phyloP scores from a whole-genome alignment of 2,113 vertebrate genomes.

The Sorex araneus region DNA sequence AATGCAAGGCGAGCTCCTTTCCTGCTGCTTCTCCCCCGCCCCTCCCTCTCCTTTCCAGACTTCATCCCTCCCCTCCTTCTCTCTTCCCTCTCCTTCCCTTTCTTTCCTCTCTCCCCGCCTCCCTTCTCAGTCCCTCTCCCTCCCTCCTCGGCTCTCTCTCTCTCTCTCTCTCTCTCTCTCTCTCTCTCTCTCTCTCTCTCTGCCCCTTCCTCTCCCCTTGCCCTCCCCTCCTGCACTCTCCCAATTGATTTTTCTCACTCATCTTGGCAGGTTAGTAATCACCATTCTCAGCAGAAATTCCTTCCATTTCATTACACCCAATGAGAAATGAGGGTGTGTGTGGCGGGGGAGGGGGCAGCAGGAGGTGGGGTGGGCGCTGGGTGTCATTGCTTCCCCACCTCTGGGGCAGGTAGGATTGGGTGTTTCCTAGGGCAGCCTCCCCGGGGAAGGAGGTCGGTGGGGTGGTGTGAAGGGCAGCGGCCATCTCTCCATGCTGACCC shows the following conservation, averaged over 20 bases:
- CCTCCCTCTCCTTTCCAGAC: too few species aligned
- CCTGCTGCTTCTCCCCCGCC: too few species aligned
- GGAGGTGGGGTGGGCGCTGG: neutral
- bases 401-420: neutral
- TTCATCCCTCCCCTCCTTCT: too few species aligned
- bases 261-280: slow-evolving; percentile 68
- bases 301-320: slow-evolving; percentile 59
- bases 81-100: too few species aligned
- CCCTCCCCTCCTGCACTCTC: neutral
- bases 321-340: slow-evolving; percentile 53
- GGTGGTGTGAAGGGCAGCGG: neutral
- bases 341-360: neutral
- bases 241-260: slow-evolving; percentile 71
- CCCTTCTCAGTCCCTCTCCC: too few species aligned
- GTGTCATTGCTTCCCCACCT: neutral
- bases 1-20: too few species aligned
- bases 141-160: too few species aligned
- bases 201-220: too few species aligned
- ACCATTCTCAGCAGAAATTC: slow-evolving; percentile 75
- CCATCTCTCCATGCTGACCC: neutral
- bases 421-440: too few species aligned
- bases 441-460: neutral
- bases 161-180: too few species aligned
- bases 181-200: neutral
- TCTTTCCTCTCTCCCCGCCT: neutral